Conservation (phyloP, 2,113 vertebrate genomes). For the Microtus oregoni region DNA sequence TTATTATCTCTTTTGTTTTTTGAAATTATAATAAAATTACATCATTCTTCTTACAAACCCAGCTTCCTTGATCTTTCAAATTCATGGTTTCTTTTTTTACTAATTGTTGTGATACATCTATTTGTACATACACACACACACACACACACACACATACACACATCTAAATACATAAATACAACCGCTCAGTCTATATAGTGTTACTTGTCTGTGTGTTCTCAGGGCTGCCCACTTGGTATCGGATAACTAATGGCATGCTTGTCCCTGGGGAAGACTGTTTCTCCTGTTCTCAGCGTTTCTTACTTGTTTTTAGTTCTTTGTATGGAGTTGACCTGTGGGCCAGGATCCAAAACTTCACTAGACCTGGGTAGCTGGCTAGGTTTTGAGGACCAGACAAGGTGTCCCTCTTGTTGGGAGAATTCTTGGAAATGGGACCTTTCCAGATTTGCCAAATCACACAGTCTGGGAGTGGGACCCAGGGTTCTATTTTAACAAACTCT, state of each 20-base stretch:
- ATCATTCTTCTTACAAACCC: not conserved
- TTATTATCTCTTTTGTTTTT: not conserved
- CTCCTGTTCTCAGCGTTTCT: too few relatives aligned
- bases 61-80: not conserved
- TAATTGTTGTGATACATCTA: not conserved
- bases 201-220: not conserved
- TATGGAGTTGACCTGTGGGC: not conserved
- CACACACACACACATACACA: not conserved
- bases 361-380: not conserved
- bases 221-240: not conserved
- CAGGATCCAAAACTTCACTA: not conserved
- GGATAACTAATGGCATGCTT: too few relatives aligned
- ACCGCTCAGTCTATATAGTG: not conserved
- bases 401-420: not conserved
- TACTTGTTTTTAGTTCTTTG: not conserved
- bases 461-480: not conserved
- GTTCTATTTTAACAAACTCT: not conserved
- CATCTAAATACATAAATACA: not conserved
- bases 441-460: not conserved
- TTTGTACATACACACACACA: not conserved
- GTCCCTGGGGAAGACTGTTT: not conserved
- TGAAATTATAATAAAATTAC: not conserved
- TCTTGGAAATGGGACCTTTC: not conserved
- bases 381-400: not conserved
- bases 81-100: not conserved